Base-by-base conservation (phyloP, 2,797 vertebrate species). In the Poecilia picta region DNA sequence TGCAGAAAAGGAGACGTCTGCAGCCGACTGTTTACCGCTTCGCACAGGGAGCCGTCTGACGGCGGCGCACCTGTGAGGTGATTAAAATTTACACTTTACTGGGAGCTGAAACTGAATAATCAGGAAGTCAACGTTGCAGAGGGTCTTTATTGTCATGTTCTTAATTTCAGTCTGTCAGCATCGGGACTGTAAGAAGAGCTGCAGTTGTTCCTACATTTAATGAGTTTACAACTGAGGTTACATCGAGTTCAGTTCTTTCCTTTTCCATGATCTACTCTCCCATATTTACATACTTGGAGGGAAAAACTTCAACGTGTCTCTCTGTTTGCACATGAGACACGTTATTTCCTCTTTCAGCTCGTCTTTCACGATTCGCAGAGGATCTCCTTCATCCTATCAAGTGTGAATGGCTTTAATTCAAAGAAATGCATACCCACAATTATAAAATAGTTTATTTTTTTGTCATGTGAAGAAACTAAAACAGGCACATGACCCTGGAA, bases 21-120 rank as follows among this genome's bases (percentile, higher is more conserved):
- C 89, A 85, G 79, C 77, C 88, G 79, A 91, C 79, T 74, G 43
- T 79, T 79, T 84, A n/a, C 76, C 75, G 88, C 72, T 66, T 87
- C 73, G 43, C 78, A 13, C 51, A 1, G 82, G 1, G 81, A 83
- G 46, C 18, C 28, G 0, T 39, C 46, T 74, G 77, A 84, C 79
- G 66, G 33, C 73, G 10, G 28, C 77, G 72, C 79, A 88, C 76
- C 87, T 87, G 88, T 70, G 62, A 80, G 75, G 76, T n/a, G 72
- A 47, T 72, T 57, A n/a, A 77, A 73, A 75, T n/a, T 1, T 20
- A 51, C 16, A 0, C 20, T n/a, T 4, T 41, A 0, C 36, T 25
- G 11, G 33, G 59, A 81, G 13, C 15, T 15, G 0, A 75, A 59
- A 62, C 70, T 80, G 31, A 23, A 0, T 33, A 43, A 70, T 70